A percentile compares a stretch with the other conserved stretches of the same genome.
Conservation (phyloP, 2,888 invertebrate genomes). For the Magallana nippona region DNA sequence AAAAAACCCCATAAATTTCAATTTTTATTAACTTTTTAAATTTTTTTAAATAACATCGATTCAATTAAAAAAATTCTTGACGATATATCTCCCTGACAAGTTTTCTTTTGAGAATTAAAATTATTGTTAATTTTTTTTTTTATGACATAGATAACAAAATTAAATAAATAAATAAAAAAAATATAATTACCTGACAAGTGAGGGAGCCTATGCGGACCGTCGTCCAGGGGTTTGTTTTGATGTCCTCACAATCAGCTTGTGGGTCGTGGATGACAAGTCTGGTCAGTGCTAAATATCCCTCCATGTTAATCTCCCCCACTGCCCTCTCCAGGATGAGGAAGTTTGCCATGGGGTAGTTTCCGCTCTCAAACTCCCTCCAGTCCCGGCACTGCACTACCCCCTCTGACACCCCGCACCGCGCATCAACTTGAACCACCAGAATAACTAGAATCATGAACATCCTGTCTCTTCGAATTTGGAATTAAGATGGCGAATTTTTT, state of each 20-base stretch:
- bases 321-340: constrained; percentile 6
- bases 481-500: constrained; percentile 15
- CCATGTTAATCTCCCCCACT: neutral
- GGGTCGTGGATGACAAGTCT: neutral
- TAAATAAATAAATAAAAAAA: constrained; percentile 4
- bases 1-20: neutral
- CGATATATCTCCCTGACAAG: constrained; percentile 1
- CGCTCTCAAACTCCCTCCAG: neutral
- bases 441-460: neutral
- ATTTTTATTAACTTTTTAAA: neutral
- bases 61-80: constrained; percentile 9
- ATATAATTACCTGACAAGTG: constrained; percentile 14
- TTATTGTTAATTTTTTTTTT: neutral
- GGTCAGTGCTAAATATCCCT: neutral
- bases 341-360: neutral
- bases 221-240: neutral
- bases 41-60: constrained; percentile 9
- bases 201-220: constrained; percentile 1
- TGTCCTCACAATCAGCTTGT: neutral
- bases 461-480: neutral
- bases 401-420: constrained; percentile 11
- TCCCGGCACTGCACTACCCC: neutral
- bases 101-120: neutral
- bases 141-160: constrained; percentile 6
- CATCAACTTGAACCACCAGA: constrained; percentile 1